phyloP scores from a whole-genome alignment of 2,113 vertebrate genomes.

The Prionailurus bengalensis region DNA sequence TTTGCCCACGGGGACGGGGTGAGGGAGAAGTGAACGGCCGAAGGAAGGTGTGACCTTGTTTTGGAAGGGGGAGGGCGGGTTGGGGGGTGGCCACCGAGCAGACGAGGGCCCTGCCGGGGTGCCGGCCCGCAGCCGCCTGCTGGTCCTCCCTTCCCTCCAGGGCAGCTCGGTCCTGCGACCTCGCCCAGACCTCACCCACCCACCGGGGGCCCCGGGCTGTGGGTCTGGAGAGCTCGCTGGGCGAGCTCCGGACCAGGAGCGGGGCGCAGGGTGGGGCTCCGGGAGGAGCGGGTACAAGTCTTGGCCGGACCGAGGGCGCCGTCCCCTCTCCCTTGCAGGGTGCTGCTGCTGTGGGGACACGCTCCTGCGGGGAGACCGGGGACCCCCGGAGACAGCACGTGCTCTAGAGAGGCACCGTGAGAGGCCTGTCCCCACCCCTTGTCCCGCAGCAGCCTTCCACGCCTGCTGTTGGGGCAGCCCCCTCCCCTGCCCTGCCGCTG shows the following conservation, averaged over 20 bases:
- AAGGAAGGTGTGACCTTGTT: fast-evolving
- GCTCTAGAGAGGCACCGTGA: background rate
- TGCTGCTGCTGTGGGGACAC: fast-evolving
- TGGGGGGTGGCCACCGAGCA: background rate
- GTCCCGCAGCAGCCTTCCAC: too few species aligned
- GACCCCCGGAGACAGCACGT: background rate
- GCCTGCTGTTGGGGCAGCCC: too few species aligned
- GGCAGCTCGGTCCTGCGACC: background rate
- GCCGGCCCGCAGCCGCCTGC: background rate
- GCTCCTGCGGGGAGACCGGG: fast-evolving
- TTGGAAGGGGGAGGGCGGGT: background rate
- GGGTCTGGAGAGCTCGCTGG: too few species aligned
- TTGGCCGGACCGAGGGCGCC: fast-evolving
- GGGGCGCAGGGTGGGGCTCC: too few species aligned
- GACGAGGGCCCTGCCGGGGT: background rate
- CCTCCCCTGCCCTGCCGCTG: background rate
- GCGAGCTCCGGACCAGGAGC: too few species aligned
- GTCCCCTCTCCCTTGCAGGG: background rate
- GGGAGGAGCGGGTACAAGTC: background rate
- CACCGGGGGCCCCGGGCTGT: background rate
- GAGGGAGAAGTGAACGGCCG: too few species aligned
- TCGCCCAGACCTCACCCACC: background rate
- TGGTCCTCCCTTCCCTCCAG: background rate
- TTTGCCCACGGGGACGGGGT: too few species aligned
- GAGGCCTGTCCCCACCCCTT: background rate